Evolutionary conservation across 37 sponge, comb jelly and placozoan species (phyloP).

Genomic region (Oopsacas minuta): DNA sequence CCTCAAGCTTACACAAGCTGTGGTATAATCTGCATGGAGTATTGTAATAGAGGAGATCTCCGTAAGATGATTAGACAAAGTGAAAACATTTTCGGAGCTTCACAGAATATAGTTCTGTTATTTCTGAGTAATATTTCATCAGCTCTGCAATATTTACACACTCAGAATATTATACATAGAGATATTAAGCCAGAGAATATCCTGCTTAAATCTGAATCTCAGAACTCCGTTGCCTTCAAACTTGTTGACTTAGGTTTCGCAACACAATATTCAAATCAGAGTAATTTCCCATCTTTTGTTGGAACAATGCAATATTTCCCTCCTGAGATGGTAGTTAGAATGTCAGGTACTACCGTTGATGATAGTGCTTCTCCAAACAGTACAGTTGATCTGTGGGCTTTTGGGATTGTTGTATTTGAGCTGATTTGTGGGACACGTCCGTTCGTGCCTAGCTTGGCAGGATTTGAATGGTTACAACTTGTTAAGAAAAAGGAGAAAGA

Average conservation of each 20-base stretch:
- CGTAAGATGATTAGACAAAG: not conserved
- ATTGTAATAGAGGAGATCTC: not conserved
- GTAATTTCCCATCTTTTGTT: not conserved
- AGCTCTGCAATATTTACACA: not conserved
- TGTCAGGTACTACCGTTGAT: not conserved
- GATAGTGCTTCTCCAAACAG: not conserved
- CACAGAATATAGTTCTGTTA: not conserved
- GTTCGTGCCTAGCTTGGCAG: not conserved
- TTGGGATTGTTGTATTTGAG: not conserved
- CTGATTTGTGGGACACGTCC: not conserved
- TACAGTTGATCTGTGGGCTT: not conserved
- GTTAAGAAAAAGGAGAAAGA: constrained; percentile 3
- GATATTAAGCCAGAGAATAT: constrained; percentile 12
- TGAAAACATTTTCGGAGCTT: not conserved
- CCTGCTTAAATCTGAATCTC: not conserved
- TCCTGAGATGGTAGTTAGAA: not conserved
- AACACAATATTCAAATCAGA: not conserved
- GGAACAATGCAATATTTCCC: constrained; percentile 15
- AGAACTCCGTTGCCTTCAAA: not conserved
- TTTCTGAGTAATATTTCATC: not conserved
- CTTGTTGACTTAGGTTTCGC: constrained; percentile 9
- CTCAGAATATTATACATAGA: constrained; percentile 3
- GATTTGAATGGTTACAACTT: not conserved
- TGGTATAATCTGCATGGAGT: constrained; percentile 8
- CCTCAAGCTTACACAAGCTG: not conserved